A percentile compares a stretch with the other conserved stretches of the same genome.
phyloP scores from a whole-genome alignment of 1,140 invertebrate species.

The Drepana arcuata region DNA sequence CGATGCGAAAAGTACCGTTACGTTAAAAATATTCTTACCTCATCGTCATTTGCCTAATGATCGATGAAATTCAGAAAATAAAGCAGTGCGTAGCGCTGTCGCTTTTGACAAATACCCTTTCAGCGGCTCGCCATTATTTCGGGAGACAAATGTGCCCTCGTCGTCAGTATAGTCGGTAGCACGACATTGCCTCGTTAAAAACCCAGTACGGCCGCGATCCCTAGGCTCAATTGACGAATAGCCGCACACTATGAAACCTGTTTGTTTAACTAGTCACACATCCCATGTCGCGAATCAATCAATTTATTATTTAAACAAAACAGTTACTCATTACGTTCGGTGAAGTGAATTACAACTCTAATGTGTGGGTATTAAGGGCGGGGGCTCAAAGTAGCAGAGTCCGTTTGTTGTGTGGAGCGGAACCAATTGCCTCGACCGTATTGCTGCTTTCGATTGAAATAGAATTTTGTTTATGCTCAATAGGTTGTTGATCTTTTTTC shows the following conservation, averaged over 20 bases:
- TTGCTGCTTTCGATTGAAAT: slow-evolving; percentile 15
- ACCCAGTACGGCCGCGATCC: slow-evolving; percentile 39
- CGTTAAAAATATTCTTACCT: no score
- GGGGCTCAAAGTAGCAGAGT: slow-evolving; percentile 16
- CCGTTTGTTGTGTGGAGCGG: slow-evolving; percentile 18
- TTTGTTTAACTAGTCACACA: slow-evolving; percentile 37
- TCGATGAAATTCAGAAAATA: slow-evolving; percentile 31
- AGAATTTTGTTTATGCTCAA: slow-evolving; percentile 17
- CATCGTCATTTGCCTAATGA: slow-evolving; percentile 26
- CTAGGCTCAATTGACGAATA: slow-evolving; percentile 25
- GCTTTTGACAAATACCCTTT: slow-evolving; percentile 61
- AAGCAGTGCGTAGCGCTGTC: slow-evolving; percentile 29
- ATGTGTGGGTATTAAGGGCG: slow-evolving; percentile 20
- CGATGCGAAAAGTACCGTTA: no score
- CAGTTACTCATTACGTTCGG: slow-evolving; percentile 16
- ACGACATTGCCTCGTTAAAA: slow-evolving; percentile 61
- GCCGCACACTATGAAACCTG: slow-evolving; percentile 53
- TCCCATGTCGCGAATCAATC: slow-evolving; percentile 42
- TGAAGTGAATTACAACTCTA: slow-evolving; percentile 18
- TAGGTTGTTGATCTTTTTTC: slow-evolving; percentile 20
- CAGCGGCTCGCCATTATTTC: slow-evolving; percentile 48
- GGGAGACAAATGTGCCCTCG: slow-evolving; percentile 52
- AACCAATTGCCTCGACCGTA: slow-evolving; percentile 19
- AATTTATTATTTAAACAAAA: slow-evolving; percentile 38
- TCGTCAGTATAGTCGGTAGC: slow-evolving; percentile 32